These are phyloP conservation scores for Scatophagus argus DNA, from an alignment of 2,113 vertebrate genomes.

Conservation along the genomic window DNA sequence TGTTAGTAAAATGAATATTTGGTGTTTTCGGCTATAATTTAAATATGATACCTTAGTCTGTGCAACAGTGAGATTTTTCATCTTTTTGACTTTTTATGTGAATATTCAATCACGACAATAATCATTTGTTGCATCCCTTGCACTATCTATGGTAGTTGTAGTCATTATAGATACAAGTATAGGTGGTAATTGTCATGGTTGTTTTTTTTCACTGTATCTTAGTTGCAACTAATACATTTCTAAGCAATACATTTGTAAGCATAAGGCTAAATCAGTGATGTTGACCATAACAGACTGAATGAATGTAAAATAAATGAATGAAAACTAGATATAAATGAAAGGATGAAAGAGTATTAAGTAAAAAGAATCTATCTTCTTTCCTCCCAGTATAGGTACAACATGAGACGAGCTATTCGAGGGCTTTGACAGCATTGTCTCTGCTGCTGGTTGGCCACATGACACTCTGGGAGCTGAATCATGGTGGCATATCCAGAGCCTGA, in stretches of 20 bases:
- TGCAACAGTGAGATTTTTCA: no score
- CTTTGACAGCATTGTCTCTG: slow-evolving; percentile 63
- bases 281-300: not conserved
- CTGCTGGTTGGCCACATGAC: slow-evolving; percentile 46
- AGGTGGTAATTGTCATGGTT: not conserved
- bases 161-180: not conserved
- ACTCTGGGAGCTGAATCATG: slow-evolving; percentile 70
- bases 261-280: not conserved
- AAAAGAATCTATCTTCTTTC: slow-evolving; percentile 12
- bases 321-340: not conserved
- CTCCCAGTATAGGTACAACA: slow-evolving; percentile 9
- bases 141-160: not conserved
- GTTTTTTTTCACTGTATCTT: not conserved
- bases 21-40: no score
- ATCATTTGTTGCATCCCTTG: not conserved
- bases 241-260: not conserved
- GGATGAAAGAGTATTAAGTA: not conserved
- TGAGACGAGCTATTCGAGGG: slow-evolving; percentile 44
- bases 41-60: no score
- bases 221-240: no score
- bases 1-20: no score
- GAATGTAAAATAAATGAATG: not conserved
- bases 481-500: slow-evolving; percentile 58
- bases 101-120: not conserved
- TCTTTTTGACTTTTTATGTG: no score